Conservation (phyloP, 2,113 vertebrate species). For the Poeciliopsis occidentalis region DNA sequence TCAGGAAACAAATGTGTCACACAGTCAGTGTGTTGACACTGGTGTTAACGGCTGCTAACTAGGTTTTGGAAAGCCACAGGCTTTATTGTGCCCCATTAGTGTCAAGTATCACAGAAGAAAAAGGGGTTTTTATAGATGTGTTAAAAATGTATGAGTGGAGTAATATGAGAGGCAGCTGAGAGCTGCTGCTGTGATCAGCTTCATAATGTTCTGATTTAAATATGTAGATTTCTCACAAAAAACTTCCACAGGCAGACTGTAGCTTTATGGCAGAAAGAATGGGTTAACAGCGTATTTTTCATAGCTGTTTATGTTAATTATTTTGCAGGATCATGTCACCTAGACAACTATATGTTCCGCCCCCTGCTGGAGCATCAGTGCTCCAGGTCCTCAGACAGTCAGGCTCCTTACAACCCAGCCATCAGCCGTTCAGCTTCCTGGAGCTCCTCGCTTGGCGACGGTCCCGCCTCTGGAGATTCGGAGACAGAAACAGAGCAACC, state of each 20-base stretch:
- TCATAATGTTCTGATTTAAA: neutral
- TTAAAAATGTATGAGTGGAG: slow-evolving; percentile 73
- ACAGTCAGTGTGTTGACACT: neutral
- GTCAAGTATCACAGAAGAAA: slow-evolving; percentile 57
- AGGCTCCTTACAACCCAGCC: slow-evolving; percentile 23
- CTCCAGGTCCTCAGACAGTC: slow-evolving; percentile 31
- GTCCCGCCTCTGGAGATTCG: slow-evolving; percentile 43
- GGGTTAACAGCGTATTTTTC: too few species aligned
- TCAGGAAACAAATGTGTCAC: neutral
- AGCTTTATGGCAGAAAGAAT: neutral
- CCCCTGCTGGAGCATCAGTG: slow-evolving; percentile 58
- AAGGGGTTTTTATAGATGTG: slow-evolving; percentile 35
- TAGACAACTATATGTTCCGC: slow-evolving; percentile 43
- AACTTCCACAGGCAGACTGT: neutral
- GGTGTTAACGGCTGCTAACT: neutral
- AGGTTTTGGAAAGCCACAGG: slow-evolving; percentile 19
- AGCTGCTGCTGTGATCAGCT: slow-evolving; percentile 17
- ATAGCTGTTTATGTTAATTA: neutral
- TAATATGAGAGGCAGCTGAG: slow-evolving; percentile 38
- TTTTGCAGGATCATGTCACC: slow-evolving; percentile 64
- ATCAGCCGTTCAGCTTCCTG: slow-evolving; percentile 63
- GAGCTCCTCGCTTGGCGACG: slow-evolving; percentile 54
- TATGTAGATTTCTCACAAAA: neutral
- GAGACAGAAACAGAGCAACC: slow-evolving; percentile 41
- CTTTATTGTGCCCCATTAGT: slow-evolving; percentile 46